Evolutionary conservation across 2,797 vertebrate species (phyloP), one percentile per base, ranked within the genome.

Genomic region (Gobionotothen gibberifrons): DNA sequence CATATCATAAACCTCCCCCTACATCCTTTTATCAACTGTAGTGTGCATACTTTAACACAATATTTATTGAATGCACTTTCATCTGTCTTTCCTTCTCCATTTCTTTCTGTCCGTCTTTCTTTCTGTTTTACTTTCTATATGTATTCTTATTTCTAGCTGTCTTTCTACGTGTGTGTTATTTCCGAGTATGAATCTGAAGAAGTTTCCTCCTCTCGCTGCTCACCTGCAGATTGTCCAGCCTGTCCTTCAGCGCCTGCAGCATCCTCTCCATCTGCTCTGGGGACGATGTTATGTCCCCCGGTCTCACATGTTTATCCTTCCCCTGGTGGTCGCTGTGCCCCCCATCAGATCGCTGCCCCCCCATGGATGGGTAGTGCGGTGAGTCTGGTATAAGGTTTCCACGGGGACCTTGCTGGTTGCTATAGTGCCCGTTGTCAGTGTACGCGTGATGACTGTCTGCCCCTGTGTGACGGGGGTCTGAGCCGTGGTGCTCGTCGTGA

Each of bases 201-300:
- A 76, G 63, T 77, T 66, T 64, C 13, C 43, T 53, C 44, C 7
- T 9, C 9, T 39, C 8, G 32, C n/a, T 61, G 47, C 89, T 87
- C 90, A 96, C 96, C 96, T 96, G 95, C 67, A 96, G 84, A 80
- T 94, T 95, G 75, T 95, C 93, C 85, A 96, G 90, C 74, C 94
- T 89, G 74, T 96, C 95, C 87, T 95, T 96, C 70, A 96, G 91
- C 1, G 93, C 92, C 67, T 94, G 93, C 82, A 96, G 87, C 84
- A 95, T 95, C 74, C 95, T 92, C 64, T 92, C 93, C 94, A 94
- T 93, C 86, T 96, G 94, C 79, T 95, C 91, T 0, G 87, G 88
- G 0, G 94, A 87, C 0, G 94, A 92, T 1, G 87, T 85, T 79
- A 79, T 76, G 63, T 92, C 94, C 69, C 83, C 91, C 0, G 80